These are phyloP conservation scores for Labeo rohita DNA, from an alignment of 2,113 vertebrate species.

Conservation along the genomic window DNA sequence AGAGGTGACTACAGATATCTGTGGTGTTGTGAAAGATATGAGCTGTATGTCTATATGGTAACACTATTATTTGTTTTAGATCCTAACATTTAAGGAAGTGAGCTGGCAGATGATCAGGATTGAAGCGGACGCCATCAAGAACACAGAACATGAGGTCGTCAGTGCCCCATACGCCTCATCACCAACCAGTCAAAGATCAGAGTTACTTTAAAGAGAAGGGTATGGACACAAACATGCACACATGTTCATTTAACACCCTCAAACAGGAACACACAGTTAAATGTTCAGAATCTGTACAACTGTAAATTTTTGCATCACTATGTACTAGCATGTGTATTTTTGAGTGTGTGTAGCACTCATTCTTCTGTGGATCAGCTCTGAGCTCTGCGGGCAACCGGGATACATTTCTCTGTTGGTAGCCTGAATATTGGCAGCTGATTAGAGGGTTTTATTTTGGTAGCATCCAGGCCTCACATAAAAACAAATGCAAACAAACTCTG, in stretches of 20 bases:
- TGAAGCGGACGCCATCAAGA: conserved; percentile 97
- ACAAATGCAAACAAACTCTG: neutral
- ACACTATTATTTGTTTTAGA: conserved; percentile 70
- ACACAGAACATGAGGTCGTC: conserved; percentile 91
- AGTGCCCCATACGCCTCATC: conserved; percentile 95
- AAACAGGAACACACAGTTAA: neutral
- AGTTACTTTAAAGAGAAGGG: conserved; percentile 96
- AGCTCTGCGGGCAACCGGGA: neutral
- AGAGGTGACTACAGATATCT: conserved; percentile 77
- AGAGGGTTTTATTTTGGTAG: conserved; percentile 1
- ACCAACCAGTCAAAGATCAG: conserved; percentile 98
- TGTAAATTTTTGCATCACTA: neutral
- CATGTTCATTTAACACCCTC: neutral
- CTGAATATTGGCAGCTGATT: conserved; percentile 8
- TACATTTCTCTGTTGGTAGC: neutral
- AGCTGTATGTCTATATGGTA: neutral
- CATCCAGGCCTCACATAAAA: neutral
- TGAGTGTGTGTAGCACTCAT: neutral
- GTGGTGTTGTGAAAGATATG: neutral
- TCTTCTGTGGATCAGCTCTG: neutral
- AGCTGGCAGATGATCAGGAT: conserved; percentile 99
- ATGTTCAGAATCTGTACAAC: neutral
- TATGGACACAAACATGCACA: conserved; percentile 65
- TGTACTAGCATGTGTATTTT: neutral
- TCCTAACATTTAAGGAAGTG: conserved; percentile 98